Evolutionary conservation across 2,797 vertebrate species (phyloP).

Genomic region (Halcyon badia): DNA sequence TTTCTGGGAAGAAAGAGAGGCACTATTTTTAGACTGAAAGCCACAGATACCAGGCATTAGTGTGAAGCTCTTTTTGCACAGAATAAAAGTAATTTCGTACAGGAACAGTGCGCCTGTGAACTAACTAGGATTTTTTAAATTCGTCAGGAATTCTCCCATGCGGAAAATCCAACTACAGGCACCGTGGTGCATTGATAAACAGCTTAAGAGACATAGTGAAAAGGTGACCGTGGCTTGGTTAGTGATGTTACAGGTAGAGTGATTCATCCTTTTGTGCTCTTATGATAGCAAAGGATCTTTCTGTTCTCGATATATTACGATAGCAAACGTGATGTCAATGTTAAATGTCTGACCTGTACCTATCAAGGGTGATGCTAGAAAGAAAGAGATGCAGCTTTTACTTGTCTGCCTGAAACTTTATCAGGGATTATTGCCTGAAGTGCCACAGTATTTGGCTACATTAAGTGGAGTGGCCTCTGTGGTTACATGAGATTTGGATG

Average conservation of each 20-base stretch:
- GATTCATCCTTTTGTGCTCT: background rate
- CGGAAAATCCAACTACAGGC: background rate
- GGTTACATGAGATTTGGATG: background rate
- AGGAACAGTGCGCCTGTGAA: background rate
- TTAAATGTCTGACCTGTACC: background rate
- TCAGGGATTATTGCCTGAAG: background rate
- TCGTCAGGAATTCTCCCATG: background rate
- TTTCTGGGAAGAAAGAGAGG: background rate
- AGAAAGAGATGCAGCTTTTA: background rate
- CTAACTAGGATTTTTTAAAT: background rate
- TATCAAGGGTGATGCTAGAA: background rate
- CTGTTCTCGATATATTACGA: background rate
- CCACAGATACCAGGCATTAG: background rate
- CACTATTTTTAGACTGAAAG: background rate
- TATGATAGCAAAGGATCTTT: background rate
- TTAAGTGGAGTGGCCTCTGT: background rate
- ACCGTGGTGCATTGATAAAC: background rate
- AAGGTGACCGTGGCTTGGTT: background rate
- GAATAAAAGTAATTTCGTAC: background rate
- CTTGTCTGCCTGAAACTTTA: background rate
- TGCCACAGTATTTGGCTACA: background rate
- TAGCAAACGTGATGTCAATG: background rate
- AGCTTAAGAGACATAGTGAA: background rate
- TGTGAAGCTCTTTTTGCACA: background rate
- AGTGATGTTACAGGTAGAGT: background rate